phyloP scores from a whole-genome alignment of 2,888 invertebrate genomes.

The Ornithoptera priamus region DNA sequence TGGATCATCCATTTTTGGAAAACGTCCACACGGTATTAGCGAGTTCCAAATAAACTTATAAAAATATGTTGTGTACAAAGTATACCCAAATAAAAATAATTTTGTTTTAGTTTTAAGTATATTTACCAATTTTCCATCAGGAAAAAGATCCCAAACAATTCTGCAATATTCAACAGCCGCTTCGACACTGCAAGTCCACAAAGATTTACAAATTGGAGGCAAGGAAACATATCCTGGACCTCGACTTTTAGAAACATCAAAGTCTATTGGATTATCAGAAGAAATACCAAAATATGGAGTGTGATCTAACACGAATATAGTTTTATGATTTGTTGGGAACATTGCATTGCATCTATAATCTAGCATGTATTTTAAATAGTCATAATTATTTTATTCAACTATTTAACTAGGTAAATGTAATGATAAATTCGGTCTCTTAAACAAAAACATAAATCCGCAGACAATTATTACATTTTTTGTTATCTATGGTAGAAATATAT shows the following conservation, averaged over 20 bases:
- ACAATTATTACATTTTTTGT: too few species aligned
- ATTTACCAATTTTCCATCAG: conserved; percentile 89
- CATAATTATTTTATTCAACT: not conserved
- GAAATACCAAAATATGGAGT: conserved; percentile 94
- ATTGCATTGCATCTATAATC: conserved; percentile 48
- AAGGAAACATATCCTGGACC: conserved; percentile 86
- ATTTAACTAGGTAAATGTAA: not conserved
- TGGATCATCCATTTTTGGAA: too few species aligned
- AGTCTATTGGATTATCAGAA: conserved; percentile 89
- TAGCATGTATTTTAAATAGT: not conserved
- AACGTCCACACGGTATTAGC: too few species aligned
- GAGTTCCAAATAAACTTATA: too few species aligned
- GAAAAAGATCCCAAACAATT: conserved; percentile 98
- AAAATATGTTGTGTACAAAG: too few species aligned
- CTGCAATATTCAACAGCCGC: conserved; percentile 97
- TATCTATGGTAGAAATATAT: not conserved
- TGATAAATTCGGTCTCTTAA: not conserved
- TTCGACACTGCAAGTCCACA: conserved; percentile 98
- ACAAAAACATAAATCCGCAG: not conserved
- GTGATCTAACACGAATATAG: conserved; percentile 96
- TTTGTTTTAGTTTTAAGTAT: not conserved
- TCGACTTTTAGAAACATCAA: conserved; percentile 87
- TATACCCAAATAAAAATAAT: too few species aligned
- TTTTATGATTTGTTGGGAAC: conserved; percentile 93
- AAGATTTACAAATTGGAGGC: conserved; percentile 92